These are phyloP conservation scores for Podabrus alpinus DNA, from an alignment of 2,888 invertebrate genomes.

Conservation along the genomic window DNA sequence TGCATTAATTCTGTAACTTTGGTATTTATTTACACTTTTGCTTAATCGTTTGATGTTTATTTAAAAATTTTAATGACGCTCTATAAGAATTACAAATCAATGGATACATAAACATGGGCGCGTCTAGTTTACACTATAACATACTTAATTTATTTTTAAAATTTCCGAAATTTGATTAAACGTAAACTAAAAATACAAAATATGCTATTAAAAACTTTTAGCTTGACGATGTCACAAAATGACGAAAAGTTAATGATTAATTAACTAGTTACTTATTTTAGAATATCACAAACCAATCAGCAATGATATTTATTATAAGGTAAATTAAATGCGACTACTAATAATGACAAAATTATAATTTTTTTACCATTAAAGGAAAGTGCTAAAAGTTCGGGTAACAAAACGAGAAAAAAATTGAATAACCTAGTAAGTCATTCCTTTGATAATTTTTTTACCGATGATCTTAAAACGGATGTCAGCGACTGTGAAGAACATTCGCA, in stretches of 20 bases:
- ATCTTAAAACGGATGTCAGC: constrained; percentile 49
- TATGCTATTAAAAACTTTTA: background rate
- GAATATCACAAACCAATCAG: background rate
- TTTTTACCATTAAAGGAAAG: background rate
- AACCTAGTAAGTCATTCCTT: background rate
- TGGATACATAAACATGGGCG: background rate
- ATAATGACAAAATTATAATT: background rate
- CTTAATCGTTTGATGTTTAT: background rate
- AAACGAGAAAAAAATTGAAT: background rate
- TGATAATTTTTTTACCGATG: constrained; percentile 49
- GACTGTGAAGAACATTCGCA: constrained; percentile 46
- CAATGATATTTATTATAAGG: background rate
- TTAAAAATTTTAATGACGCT: background rate
- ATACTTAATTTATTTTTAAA: background rate
- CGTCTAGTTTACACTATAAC: background rate
- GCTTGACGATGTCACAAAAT: background rate
- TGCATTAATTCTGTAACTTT: background rate
- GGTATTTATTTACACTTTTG: background rate
- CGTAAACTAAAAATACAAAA: background rate
- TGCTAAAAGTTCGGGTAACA: background rate
- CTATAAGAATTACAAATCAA: background rate
- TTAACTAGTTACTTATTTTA: background rate
- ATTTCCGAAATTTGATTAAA: background rate
- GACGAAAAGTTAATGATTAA: background rate
- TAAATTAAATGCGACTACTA: background rate